Conservation (phyloP, 2,797 vertebrate species). For the Microchirus variegatus region DNA sequence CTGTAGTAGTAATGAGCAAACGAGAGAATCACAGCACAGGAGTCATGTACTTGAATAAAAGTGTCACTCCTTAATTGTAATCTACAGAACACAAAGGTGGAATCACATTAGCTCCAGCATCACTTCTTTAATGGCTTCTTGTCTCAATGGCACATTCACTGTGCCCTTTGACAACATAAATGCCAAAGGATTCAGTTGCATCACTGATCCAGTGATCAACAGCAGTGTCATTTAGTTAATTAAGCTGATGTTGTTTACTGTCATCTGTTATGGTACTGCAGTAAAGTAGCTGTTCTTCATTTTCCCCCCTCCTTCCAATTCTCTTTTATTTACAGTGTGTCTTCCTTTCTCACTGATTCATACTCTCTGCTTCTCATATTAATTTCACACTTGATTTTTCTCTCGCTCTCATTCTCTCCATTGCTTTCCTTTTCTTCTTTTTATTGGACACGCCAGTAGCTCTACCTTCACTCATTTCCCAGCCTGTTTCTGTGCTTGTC, state of each 20-base stretch:
- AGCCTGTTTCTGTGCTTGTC: constrained; percentile 8
- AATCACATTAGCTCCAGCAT: constrained; percentile 11
- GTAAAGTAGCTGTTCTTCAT: constrained; percentile 15
- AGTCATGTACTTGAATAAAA: constrained; percentile 5
- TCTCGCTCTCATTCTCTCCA: constrained; percentile 14
- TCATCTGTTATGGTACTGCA: constrained; percentile 11
- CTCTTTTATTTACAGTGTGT: constrained; percentile 30
- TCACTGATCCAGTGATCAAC: neutral
- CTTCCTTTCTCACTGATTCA: constrained; percentile 51
- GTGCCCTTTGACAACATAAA: neutral
- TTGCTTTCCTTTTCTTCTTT: constrained; percentile 14
- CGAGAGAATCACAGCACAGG: constrained; percentile 1
- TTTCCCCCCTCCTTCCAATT: constrained; percentile 44
- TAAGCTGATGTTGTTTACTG: constrained; percentile 5
- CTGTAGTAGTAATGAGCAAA: constrained; percentile 4
- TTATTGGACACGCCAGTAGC: neutral
- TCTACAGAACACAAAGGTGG: constrained; percentile 30
- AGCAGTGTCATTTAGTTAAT: constrained; percentile 4
- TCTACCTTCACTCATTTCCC: constrained; percentile 5
- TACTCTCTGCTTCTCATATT: constrained; percentile 49
- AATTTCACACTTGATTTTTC: constrained; percentile 18
- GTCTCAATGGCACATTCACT: neutral
- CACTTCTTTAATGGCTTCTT: neutral
- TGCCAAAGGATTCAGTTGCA: constrained; percentile 1
- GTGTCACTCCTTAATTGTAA: constrained; percentile 27